Conservation (phyloP, 1,140 invertebrate species). For the Diabrotica virgifera region DNA sequence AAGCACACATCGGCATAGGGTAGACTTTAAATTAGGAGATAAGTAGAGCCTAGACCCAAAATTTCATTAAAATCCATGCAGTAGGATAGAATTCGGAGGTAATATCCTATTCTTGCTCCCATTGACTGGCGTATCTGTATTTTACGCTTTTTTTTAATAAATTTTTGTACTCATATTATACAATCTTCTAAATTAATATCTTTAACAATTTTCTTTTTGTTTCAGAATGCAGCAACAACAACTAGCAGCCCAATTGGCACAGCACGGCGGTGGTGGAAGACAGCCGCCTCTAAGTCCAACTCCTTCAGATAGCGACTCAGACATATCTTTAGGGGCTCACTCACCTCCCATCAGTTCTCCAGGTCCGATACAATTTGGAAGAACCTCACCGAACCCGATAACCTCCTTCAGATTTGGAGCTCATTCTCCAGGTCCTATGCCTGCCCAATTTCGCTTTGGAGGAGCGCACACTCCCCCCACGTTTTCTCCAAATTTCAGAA, state of each 20-base stretch:
- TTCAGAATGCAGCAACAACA: conserved; percentile 51
- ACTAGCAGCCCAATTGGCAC: conserved; percentile 46
- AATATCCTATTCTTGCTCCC: too few relatives aligned
- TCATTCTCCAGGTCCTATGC: conserved; percentile 48
- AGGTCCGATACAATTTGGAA: conserved; percentile 40
- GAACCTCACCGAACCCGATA: conserved; percentile 42
- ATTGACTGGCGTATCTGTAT: too few relatives aligned
- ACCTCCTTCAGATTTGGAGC: conserved; percentile 45
- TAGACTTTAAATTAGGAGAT: too few relatives aligned
- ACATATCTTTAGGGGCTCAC: conserved; percentile 55
- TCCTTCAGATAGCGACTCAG: conserved; percentile 53
- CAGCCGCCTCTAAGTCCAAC: conserved; percentile 42
- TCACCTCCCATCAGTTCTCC: conserved; percentile 52
- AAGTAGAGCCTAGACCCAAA: too few relatives aligned
- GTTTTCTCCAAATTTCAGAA: conserved; percentile 39
- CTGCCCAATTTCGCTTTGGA: conserved; percentile 44
- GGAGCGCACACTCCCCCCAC: conserved; percentile 37
- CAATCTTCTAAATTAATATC: too few relatives aligned
- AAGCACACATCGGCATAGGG: too few relatives aligned
- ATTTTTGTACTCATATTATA: too few relatives aligned
- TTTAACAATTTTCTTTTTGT: conserved; percentile 20
- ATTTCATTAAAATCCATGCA: too few relatives aligned
- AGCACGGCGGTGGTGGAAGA: conserved; percentile 38
- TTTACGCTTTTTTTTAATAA: too few relatives aligned
- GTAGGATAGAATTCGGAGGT: too few relatives aligned